Conservation (phyloP, 1,140 invertebrate species). For the Thalassaphorura encarpata region DNA sequence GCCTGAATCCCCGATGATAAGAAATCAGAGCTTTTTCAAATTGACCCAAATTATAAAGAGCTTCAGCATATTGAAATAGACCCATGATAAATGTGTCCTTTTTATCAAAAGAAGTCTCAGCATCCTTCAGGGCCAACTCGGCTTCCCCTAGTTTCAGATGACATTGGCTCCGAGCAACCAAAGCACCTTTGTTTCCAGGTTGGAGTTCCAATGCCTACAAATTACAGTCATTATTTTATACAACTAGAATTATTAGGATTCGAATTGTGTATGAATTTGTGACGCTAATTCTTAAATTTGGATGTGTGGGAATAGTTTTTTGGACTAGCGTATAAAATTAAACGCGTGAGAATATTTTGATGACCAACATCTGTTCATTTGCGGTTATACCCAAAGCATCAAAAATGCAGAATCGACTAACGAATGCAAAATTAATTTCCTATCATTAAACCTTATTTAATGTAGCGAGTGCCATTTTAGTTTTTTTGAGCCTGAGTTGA, state of each 20-base stretch:
- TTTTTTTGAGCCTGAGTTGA: slow-evolving; percentile 24
- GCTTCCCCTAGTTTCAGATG: slow-evolving; percentile 78
- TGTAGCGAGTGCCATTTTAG: slow-evolving; percentile 55
- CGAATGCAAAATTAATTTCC: neutral
- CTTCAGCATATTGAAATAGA: slow-evolving; percentile 83
- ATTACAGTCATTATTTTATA: neutral
- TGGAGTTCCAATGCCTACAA: slow-evolving; percentile 73
- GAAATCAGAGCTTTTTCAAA: slow-evolving; percentile 88
- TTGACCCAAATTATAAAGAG: slow-evolving; percentile 79
- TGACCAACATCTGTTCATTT: neutral
- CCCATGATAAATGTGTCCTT: slow-evolving; percentile 42
- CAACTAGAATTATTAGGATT: no score
- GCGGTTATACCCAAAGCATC: neutral
- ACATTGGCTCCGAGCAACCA: slow-evolving; percentile 81
- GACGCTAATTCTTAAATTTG: neutral
- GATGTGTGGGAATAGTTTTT: neutral
- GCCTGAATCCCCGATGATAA: slow-evolving; percentile 57
- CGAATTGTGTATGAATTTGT: neutral
- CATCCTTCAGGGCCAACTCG: slow-evolving; percentile 68
- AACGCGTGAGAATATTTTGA: neutral
- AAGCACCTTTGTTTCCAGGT: slow-evolving; percentile 67
- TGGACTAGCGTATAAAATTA: neutral
- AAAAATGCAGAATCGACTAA: neutral
- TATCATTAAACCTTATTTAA: slow-evolving; percentile 58
- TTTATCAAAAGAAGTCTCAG: slow-evolving; percentile 35